These are phyloP conservation scores for Dexiosoma caninum DNA, from an alignment of 2,888 invertebrate genomes.

Conservation along the genomic window DNA sequence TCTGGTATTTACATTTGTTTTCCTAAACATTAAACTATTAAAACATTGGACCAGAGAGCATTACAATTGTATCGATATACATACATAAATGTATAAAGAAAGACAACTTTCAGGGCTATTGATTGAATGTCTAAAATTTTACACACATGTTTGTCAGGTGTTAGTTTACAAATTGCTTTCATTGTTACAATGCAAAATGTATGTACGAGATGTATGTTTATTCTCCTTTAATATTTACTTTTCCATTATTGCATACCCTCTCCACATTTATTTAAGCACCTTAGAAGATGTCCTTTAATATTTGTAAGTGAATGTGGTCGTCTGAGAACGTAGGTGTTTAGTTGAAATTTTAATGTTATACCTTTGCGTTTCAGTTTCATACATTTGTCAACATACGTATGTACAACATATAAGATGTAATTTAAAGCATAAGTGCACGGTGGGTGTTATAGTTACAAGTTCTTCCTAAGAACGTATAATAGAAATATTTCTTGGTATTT, in stretches of 20 bases:
- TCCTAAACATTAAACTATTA: neutral
- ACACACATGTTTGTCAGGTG: neutral
- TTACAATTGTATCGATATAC: too few species aligned
- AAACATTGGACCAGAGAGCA: too few species aligned
- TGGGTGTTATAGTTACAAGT: too few species aligned
- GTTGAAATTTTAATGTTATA: too few species aligned
- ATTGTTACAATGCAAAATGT: neutral
- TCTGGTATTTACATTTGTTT: neutral
- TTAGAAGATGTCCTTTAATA: neutral
- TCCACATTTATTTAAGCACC: neutral
- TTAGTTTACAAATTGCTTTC: constrained; percentile 39
- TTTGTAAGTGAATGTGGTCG: neutral
- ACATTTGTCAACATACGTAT: too few species aligned
- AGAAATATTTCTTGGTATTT: too few species aligned
- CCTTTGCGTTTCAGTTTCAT: too few species aligned
- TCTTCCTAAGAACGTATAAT: too few species aligned
- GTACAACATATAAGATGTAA: too few species aligned
- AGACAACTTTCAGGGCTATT: too few species aligned
- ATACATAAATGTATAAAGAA: constrained; percentile 13
- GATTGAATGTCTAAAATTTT: constrained; percentile 3
- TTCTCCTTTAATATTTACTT: neutral
- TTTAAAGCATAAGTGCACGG: too few species aligned
- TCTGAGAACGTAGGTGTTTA: too few species aligned
- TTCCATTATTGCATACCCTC: neutral
- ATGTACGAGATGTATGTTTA: neutral